phyloP scores from a whole-genome alignment of 2,888 invertebrate genomes.

The Aphidoletes aphidimyza region DNA sequence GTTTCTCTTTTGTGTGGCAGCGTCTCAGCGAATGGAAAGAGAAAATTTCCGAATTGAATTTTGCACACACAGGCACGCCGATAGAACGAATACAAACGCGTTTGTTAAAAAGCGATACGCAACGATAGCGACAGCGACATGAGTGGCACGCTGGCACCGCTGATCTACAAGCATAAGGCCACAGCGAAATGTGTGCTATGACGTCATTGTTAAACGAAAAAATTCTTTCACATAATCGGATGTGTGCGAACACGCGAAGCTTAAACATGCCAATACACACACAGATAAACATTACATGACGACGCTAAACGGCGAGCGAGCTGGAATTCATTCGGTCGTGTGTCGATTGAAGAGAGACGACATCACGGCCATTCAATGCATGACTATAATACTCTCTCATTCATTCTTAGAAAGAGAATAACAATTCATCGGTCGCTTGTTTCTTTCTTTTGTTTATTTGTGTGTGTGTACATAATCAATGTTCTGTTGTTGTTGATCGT shows the following conservation, averaged over 20 bases:
- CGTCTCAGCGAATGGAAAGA: not conserved
- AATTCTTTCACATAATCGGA: not conserved
- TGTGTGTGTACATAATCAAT: not conserved
- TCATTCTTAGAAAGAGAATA: constrained; percentile 19
- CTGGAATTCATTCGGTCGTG: too few species aligned
- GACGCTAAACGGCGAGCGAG: not conserved
- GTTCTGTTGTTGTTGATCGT: constrained; percentile 42
- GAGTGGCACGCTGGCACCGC: not conserved
- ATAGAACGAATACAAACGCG: not conserved
- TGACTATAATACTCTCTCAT: not conserved
- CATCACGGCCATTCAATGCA: not conserved
- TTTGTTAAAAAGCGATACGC: not conserved
- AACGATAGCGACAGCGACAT: not conserved
- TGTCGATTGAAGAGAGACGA: not conserved
- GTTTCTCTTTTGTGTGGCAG: constrained; percentile 4
- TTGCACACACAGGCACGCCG: too few species aligned
- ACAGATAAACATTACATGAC: not conserved
- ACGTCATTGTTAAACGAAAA: constrained; percentile 25
- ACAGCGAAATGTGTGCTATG: constrained; percentile 8
- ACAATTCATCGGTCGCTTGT: not conserved
- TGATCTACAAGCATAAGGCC: not conserved
- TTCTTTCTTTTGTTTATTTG: not conserved
- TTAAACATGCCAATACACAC: not conserved
- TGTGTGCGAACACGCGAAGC: not conserved
- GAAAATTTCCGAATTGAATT: too few species aligned